Evolutionary conservation across 2,888 invertebrate species (phyloP).

Genomic region (Pasiphila rectangulata): DNA sequence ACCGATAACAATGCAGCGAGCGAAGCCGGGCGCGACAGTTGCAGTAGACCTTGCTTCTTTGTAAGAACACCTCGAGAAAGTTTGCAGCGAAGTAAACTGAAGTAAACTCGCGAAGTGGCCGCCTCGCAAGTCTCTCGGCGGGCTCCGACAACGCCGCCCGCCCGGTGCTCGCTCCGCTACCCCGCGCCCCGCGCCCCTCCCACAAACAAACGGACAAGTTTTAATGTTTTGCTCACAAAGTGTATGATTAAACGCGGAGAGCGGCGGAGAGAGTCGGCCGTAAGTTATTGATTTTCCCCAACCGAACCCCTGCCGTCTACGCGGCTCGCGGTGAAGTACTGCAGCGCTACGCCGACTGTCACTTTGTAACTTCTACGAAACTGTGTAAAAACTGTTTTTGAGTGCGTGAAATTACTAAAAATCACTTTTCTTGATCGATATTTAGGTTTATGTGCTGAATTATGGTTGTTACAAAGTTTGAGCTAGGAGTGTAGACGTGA

Average conservation of each 20-base stretch:
- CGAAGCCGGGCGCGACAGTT: constrained; percentile 49
- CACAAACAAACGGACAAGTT: constrained; percentile 81
- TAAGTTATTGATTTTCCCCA: constrained; percentile 82
- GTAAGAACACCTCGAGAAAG: constrained; percentile 74
- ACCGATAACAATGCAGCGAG: constrained; percentile 66
- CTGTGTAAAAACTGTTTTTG: constrained; percentile 55
- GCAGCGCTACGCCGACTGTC: constrained; percentile 50
- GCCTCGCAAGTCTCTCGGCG: constrained; percentile 38
- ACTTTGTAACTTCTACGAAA: constrained; percentile 51
- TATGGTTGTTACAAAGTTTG: constrained; percentile 59
- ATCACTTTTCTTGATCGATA: constrained; percentile 46
- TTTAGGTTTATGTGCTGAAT: constrained; percentile 48
- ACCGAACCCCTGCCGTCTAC: constrained; percentile 75
- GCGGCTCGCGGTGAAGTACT: constrained; percentile 65
- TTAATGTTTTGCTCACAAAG: constrained; percentile 82
- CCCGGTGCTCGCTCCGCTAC: constrained; percentile 45
- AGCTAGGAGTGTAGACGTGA: constrained; percentile 58
- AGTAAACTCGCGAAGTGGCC: constrained; percentile 69
- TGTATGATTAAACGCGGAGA: constrained; percentile 81
- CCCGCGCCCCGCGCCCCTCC: constrained; percentile 62
- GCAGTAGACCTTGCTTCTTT: constrained; percentile 75
- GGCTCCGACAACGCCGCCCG: constrained; percentile 50
- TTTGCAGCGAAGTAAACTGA: constrained; percentile 54
- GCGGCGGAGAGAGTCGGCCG: constrained; percentile 79
- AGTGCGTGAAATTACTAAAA: constrained; percentile 32